Base-by-base conservation (phyloP, 2,113 vertebrate genomes). In the Larimichthys crocea region DNA sequence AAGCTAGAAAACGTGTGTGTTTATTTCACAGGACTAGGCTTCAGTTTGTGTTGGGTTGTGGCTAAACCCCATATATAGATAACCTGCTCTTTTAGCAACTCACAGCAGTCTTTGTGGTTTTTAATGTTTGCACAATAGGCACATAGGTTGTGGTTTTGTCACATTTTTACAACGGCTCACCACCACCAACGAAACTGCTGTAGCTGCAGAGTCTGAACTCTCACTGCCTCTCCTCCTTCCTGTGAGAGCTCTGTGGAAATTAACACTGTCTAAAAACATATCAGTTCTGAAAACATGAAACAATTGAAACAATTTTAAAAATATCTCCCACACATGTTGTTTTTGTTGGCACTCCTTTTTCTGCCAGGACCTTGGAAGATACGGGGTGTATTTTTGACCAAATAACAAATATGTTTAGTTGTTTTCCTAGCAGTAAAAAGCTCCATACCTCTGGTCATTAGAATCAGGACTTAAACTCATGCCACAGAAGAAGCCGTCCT, bases 121-220 rank as follows among this genome's bases (percentile, higher is more conserved):
- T 77, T 50, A 46, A 72, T 67, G 56, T 87, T 91, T 89, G 86
- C 91, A 90, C 91, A 89, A 87, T 66, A 87, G 57, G 60, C 56
- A 64, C 82, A 82, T 57, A 87, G 66, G 57, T 67, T 90, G 91
- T 72, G 87, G 89, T 83, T 88, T 83, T 81, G 79, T 83, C 73
- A 88, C 76, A 82, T 91, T 89, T 88, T 89, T 60, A 77, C 80
- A 90, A 87, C 79, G 71, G 85, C 86, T 92, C 71, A 84, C 86
- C 87, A 67, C 84, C 74, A 67, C 84, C 74, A 88, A 83, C 78
- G 50, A 86, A 82, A 88, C 82, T 88, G 85, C 78, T 85, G 53
- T 84, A 84, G 79, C 70, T 87, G 87, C 88, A 84, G 78, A 84
- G 78, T 86, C 57, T 71, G 69, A 87, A 85, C 76, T 86, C 75